These are phyloP conservation scores for Drosophila cognata DNA, from an alignment of 2,888 invertebrate genomes.

Conservation along the genomic window DNA sequence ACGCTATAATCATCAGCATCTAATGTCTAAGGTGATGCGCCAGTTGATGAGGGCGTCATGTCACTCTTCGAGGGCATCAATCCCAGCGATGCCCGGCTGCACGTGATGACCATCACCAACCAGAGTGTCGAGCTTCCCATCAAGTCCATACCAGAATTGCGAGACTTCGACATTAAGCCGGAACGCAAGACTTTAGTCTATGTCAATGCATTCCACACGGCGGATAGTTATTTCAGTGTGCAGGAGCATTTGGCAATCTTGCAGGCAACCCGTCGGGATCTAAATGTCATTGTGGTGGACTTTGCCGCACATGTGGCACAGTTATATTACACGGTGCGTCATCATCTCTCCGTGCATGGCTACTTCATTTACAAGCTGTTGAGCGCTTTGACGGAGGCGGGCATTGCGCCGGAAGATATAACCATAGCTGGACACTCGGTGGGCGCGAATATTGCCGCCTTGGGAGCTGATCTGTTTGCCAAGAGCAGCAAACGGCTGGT, in stretches of 20 bases:
- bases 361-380: conserved; percentile 77
- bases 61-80: conserved; percentile 77
- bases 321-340: conserved; percentile 80
- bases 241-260: conserved; percentile 75
- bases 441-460: conserved; percentile 82
- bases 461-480: conserved; percentile 73
- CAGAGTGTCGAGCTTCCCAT: conserved; percentile 80
- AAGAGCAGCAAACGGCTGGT: conserved; percentile 58
- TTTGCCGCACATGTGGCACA: conserved; percentile 78
- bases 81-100: conserved; percentile 79
- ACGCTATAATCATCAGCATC: background rate
- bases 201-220: conserved; percentile 78
- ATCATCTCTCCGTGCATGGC: conserved; percentile 76
- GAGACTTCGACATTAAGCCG: conserved; percentile 77
- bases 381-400: conserved; percentile 58
- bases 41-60: conserved; percentile 82
- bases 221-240: conserved; percentile 78
- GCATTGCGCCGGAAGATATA: conserved; percentile 62
- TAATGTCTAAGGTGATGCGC: conserved; percentile 71
- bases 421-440: conserved; percentile 82
- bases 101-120: conserved; percentile 79
- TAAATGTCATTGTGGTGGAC: conserved; percentile 80
- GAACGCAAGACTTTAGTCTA: conserved; percentile 77
- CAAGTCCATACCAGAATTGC: conserved; percentile 74
- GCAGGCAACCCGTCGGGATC: conserved; percentile 73